Evolutionary conservation across 2,797 vertebrate species (phyloP), one percentile per base, ranked within the genome.

Genomic region (Artibeus lituratus): DNA sequence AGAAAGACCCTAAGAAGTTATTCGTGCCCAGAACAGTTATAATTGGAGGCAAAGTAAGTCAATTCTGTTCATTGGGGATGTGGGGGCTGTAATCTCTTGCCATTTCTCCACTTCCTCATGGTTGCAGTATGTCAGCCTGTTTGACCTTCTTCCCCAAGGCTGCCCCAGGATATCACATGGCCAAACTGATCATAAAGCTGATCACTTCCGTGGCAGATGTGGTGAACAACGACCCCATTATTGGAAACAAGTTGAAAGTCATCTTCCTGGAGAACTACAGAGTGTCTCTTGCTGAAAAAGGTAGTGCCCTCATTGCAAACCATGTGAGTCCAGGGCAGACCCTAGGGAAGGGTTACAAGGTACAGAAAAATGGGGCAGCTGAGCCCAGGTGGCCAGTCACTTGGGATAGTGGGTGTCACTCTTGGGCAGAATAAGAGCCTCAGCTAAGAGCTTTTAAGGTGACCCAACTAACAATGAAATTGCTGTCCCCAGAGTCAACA

Each of bases 221-320:
- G 96, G 99, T 99, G 90, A 99, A 99, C 96, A 99, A 99, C 0
- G 99, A 99, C 98, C 99, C 99, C 0, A 0, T 98, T 76, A 98
- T 99, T 91, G 99, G 99, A 39, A 97, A 94, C 98, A 99, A 99
- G 97, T 98, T 99, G 97, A 99, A 99, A 96, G 99, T 99, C 97
- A 99, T 99, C 98, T 99, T 97, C 98, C 97, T 99, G 98, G 99
- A 99, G 98, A 99, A 99, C 98, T 99, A 99, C 98, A 98, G 99
- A 88, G 99, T 99, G 37, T 99, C 99, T 1, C 98, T 99, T 84
- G 99, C 99, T n/a, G 99, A 99, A 97, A 99, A 99, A 99, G 99
- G 99, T 99, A 98, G 77, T 5, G 9, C 5, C 12, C 12, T 88
- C 62, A 1, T 86, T 77, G 51, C 16, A 53, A 83, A 80, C 57